phyloP scores from a whole-genome alignment of 2,113 vertebrate genomes.

The Polypterus senegalus region DNA sequence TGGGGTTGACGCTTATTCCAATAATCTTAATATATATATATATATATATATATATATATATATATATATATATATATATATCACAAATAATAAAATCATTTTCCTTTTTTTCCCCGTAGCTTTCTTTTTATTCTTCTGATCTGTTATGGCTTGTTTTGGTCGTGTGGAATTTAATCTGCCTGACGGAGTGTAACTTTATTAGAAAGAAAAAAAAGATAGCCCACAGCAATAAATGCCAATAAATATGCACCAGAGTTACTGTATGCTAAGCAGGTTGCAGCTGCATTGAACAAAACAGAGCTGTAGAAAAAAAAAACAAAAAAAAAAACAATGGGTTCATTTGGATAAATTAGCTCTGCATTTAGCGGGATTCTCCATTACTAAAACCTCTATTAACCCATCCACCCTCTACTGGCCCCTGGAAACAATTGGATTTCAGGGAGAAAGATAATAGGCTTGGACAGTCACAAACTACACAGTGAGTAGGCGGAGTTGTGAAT shows the following conservation, averaged over 20 bases:
- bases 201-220: conserved; percentile 32
- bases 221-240: conserved; percentile 22
- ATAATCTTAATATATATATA: conserved; percentile 56
- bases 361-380: conserved; percentile 33
- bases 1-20: conserved; percentile 65
- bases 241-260: conserved; percentile 7
- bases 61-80: conserved; percentile 57
- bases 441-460: conserved; percentile 5
- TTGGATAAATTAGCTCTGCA: conserved; percentile 45
- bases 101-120: conserved; percentile 37
- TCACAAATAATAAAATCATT: conserved; percentile 46
- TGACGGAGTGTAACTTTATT: conserved; percentile 44
- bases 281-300: not conserved
- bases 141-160: conserved; percentile 27
- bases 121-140: conserved; percentile 34
- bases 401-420: conserved; percentile 38
- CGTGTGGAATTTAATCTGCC: conserved; percentile 39
- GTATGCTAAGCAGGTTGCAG: not conserved
- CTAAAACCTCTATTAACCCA: conserved; percentile 41
- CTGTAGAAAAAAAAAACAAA: not conserved
- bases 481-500: not conserved
- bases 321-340: conserved; percentile 20
- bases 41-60: conserved; percentile 56
- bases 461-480: not conserved
- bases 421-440: conserved; percentile 36